A percentile compares a stretch with the other conserved stretches of the same genome.
Evolutionary conservation across 2,888 invertebrate genomes (phyloP).

Genomic region (Pollenia griseotomentosa): DNA sequence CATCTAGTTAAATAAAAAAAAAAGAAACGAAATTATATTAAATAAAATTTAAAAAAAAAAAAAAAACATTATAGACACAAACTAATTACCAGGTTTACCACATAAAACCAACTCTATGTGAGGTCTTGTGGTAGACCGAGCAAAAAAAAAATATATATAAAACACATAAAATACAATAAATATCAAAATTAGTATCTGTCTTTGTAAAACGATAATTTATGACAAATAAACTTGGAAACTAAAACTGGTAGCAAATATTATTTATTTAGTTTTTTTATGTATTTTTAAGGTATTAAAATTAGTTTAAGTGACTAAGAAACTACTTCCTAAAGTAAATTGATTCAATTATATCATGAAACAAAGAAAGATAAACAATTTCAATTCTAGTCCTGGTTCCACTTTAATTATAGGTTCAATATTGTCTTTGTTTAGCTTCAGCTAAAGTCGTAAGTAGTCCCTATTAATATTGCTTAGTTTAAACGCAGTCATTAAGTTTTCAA

Average conservation of each 20-base stretch:
- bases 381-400: too few relatives aligned
- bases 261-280: conserved; percentile 3
- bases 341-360: too few relatives aligned
- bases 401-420: too few relatives aligned
- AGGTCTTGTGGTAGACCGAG: conserved; percentile 46
- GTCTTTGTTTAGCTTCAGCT: too few relatives aligned
- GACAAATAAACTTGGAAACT: not conserved
- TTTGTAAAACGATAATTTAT: conserved; percentile 34
- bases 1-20: conserved; percentile 44
- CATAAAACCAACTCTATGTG: conserved; percentile 67
- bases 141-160: not conserved
- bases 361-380: too few relatives aligned
- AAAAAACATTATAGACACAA: conserved; percentile 64
- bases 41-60: not conserved
- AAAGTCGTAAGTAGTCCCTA: too few relatives aligned
- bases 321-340: too few relatives aligned
- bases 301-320: not conserved
- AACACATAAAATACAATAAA: conserved; percentile 17
- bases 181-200: not conserved
- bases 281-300: not conserved
- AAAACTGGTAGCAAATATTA: conserved; percentile 45
- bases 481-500: too few relatives aligned
- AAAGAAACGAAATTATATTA: conserved; percentile 41
- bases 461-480: too few relatives aligned
- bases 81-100: conserved; percentile 65